These are phyloP conservation scores for Aphelenchoides fujianensis DNA, from an alignment of 1,140 invertebrate species.

Conservation along the genomic window DNA sequence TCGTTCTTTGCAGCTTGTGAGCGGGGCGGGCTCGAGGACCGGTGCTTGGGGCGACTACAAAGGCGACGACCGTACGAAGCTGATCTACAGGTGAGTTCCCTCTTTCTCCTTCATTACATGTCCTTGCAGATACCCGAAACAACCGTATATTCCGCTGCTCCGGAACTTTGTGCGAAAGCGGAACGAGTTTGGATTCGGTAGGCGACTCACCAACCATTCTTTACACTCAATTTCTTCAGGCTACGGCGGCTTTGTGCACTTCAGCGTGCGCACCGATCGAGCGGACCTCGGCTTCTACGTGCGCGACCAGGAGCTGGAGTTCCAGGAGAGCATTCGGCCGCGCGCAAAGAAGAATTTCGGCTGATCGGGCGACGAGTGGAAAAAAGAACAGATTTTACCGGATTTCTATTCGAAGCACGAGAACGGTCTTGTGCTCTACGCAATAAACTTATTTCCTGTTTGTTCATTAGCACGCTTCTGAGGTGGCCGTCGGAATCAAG, in stretches of 20 bases:
- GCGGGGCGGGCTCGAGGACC: slow-evolving; percentile 42
- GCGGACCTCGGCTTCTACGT: slow-evolving; percentile 7
- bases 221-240: no score
- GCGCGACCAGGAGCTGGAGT: not conserved
- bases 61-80: not conserved
- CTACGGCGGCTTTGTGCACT: not conserved
- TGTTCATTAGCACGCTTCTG: not conserved
- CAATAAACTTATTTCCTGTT: slow-evolving; percentile 12
- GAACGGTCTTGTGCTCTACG: slow-evolving; percentile 3
- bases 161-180: not conserved
- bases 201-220: not conserved
- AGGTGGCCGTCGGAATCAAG: not conserved
- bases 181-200: slow-evolving; percentile 10
- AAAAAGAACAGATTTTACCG: no score
- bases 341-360: not conserved
- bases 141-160: not conserved
- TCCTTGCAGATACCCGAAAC: not conserved
- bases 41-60: slow-evolving; percentile 18
- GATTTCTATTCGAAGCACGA: not conserved
- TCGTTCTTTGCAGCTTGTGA: slow-evolving; percentile 44
- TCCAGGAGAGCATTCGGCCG: slow-evolving; percentile 5
- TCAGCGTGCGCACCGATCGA: not conserved
- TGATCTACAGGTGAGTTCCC: slow-evolving; percentile 1
- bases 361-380: not conserved
- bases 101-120: not conserved